Base-by-base conservation (phyloP, 2,113 vertebrate species). In the Mystacornis crossleyi region DNA sequence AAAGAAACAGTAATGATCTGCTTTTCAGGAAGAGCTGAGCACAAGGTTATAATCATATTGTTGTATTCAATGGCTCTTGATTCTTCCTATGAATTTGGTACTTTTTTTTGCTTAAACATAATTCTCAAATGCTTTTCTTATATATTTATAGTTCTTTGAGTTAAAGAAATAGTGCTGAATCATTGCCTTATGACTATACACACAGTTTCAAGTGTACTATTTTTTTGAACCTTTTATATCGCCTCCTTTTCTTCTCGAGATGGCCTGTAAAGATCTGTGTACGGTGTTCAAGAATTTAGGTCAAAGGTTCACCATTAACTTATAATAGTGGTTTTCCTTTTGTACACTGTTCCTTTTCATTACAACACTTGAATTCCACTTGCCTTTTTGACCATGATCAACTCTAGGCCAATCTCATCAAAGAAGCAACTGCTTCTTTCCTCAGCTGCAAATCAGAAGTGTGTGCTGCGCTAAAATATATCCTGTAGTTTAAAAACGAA, bases 401-500 rank as follows among this genome's bases (percentile, higher is more conserved):
- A 9, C n/a, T 48, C 26, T 54, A n/a, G 50, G 53, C 19, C 66
- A 50, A 5, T 82, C 40, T 90, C 58, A 86, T 72, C 45, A 45
- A 75, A 90, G 40, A 18, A 80, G 23, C 23, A 69, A 25, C 40
- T 69, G 28, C 10, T 82, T 94, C 38, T 91, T 86, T 81, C 28
- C 34, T 83, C 12, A 31, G 50, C 79, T 86, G 26, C 48, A 92
- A 79, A 90, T 93, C 34, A 73, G 31, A 65, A 62, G 26, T 47
- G 69, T 69, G 28, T 74, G 21, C 62, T 91, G 28, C 71, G 86
- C 51, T 94, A 45, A 92, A 95, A 81, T 85, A 90, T 45, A 74
- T 94, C 43, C 74, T 82, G 24, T 62, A 88, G 54, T 92, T 94
- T 71, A 90, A 83, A 67, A 80, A 78, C 80, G 21, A 90, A 92